Base-by-base conservation (phyloP, 1,140 invertebrate species). In the Solenopsis fugax region DNA sequence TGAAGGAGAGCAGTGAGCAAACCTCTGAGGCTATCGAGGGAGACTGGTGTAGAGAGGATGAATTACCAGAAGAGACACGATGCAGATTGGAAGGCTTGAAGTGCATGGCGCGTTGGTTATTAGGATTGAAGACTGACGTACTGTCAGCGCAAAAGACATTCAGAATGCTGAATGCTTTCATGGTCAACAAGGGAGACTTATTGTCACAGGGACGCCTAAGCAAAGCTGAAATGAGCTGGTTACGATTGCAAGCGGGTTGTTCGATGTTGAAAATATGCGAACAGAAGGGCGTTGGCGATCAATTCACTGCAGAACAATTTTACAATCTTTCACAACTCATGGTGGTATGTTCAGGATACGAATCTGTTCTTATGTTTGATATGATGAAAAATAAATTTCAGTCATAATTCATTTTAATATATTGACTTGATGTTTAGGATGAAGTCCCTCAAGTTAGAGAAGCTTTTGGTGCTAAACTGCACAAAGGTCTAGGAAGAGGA, bases 221-320 rank as follows among this genome's bases (percentile, higher is more conserved):
- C 92, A 96, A 96, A 93, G 97, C 98, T 29, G 99, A 99, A 95
- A 98, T 98, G 97, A 98, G 98, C 10, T 98, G 98, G 96, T 93
- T 99, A 48, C 96, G 99, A 80, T 95, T 99, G 6, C 97, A 98
- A 24, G 98, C 99, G 45, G 99, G 98, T 37, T 98, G 97, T 93
- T 98, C 98, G 18, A 99, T 99, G 97, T 94, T 99, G 34, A 99
- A 99, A 95, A 98, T 99, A 56, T 99, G 98, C 95, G 98, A 99
- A 93, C 98, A 99, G 93, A 98, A 98, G 94, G 98, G 98, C 81
- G 99, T 99, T 64, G 98, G 98, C 21, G 98, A 99, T 95, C 98
- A 99, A 93, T 98, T 98, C 92, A 98, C 97, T 12, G 97, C 98
- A 1, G 98, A 99, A 92, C 99, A 99, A 95, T 99, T 99, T 95